Evolutionary conservation across 1,140 invertebrate species (phyloP), one percentile per base, ranked within the genome.

Genomic region (Diploscapter pachys): DNA sequence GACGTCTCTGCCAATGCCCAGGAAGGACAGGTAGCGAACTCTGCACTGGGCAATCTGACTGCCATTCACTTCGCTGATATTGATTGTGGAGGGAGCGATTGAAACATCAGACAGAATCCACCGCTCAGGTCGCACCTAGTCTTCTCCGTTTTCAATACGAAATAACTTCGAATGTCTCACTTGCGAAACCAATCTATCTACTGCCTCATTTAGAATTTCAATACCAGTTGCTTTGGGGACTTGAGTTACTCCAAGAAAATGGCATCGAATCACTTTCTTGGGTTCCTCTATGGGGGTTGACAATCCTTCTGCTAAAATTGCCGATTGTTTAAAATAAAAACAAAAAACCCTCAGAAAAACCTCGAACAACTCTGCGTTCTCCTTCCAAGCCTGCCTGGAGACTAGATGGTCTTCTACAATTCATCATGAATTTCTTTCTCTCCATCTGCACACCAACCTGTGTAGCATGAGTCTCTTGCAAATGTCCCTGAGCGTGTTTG

Each of bases 201-300:
- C 93, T 53, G 95, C 94, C 75, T 92, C 90, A 87, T 98, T 98
- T 11, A 98, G 87, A 8, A 93, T 90, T 71, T 96, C 93, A 90
- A 97, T 95, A 63, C 88, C 88, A 79, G 87, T 88, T 3, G 95
- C 92, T 80, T 91, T 90, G 3, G 88, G 85, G 8, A 98, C 95
- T 86, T 92, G 90, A 91, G 73, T 93, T 93, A 70, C 91, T 90
- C n/a, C 76, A 0, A 80, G 51, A 65, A 81, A 80, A 62, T 80
- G 84, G 59, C 83, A 85, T 49, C 83, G 74, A 56, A 85, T 80
- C 13, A 94, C 90, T 87, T 96, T 96, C 83, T 93, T 93, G 4
- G 94, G 94, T 87, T 97, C 95, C 86, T 97, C 95, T 93, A 97
- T 97, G 8, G 95, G 95, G 31, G 94, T 96, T 3, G 94, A 93